Conservation (phyloP, 1,140 invertebrate species). For the Limonius californicus region DNA sequence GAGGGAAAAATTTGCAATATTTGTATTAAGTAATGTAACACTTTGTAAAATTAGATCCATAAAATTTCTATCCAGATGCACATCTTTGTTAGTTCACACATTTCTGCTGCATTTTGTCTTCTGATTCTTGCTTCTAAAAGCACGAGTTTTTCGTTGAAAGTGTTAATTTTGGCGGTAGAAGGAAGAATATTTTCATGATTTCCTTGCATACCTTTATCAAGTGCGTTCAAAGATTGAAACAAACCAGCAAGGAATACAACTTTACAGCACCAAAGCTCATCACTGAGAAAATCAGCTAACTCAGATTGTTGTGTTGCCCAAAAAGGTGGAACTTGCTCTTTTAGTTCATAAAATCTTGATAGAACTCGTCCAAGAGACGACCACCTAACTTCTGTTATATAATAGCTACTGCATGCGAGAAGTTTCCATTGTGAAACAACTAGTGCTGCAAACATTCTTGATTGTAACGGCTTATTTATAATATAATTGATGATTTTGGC, state of each 20-base stretch:
- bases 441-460: neutral
- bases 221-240: too few species aligned
- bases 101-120: neutral
- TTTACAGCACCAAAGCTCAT: too few species aligned
- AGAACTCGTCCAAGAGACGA: neutral
- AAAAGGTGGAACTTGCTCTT: neutral
- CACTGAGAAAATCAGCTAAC: too few species aligned
- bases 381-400: too few species aligned
- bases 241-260: too few species aligned
- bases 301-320: neutral
- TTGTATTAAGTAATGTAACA: neutral
- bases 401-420: too few species aligned
- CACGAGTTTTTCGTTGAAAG: neutral
- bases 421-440: neutral
- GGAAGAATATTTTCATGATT: too few species aligned
- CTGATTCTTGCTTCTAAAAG: neutral
- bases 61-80: neutral
- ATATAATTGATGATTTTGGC: neutral
- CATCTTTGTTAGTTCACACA: neutral
- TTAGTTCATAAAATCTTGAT: neutral
- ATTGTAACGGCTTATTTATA: neutral
- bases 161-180: too few species aligned
- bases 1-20: neutral
- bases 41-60: neutral
- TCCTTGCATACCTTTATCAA: too few species aligned